Conservation (phyloP, 1,140 invertebrate genomes). For the Eubasilissa regina region DNA sequence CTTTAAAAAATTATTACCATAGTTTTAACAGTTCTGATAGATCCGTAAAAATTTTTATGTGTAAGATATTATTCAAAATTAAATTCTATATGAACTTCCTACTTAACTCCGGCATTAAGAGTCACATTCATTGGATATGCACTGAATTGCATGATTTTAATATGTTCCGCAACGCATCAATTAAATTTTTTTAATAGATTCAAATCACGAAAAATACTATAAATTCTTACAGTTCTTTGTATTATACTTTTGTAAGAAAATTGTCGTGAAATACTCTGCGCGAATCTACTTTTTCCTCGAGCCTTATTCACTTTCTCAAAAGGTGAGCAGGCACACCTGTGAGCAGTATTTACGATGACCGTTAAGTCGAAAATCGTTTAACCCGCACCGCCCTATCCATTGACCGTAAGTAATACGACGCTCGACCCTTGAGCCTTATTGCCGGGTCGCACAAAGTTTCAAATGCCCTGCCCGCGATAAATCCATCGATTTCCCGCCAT, state of each 20-base stretch:
- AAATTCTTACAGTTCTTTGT: neutral
- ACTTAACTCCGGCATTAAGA: too few relatives aligned
- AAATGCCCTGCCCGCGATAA: slow-evolving; percentile 22
- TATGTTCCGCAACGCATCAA: too few relatives aligned
- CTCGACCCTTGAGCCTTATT: slow-evolving; percentile 39
- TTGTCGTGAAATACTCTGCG: slow-evolving; percentile 18
- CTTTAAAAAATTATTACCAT: too few relatives aligned
- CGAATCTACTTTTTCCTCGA: slow-evolving; percentile 5
- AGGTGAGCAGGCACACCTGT: slow-evolving; percentile 38
- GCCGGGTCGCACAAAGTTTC: slow-evolving; percentile 17
- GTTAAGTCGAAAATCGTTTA: slow-evolving; percentile 48
- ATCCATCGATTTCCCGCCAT: slow-evolving; percentile 21
- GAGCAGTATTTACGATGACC: slow-evolving; percentile 41
- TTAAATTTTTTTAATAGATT: neutral
- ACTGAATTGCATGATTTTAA: too few relatives aligned
- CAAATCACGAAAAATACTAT: neutral
- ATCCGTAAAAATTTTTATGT: too few relatives aligned
- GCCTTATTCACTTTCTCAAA: slow-evolving; percentile 5
- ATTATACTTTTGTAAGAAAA: neutral
- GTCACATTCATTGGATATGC: too few relatives aligned
- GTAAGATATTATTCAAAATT: too few relatives aligned
- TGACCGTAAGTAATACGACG: slow-evolving; percentile 42
- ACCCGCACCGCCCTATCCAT: slow-evolving; percentile 32
- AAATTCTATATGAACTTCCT: too few relatives aligned
- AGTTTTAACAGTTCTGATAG: too few relatives aligned